Conservation (phyloP, 2,113 vertebrate genomes). For the Gorsachius goisagi region DNA sequence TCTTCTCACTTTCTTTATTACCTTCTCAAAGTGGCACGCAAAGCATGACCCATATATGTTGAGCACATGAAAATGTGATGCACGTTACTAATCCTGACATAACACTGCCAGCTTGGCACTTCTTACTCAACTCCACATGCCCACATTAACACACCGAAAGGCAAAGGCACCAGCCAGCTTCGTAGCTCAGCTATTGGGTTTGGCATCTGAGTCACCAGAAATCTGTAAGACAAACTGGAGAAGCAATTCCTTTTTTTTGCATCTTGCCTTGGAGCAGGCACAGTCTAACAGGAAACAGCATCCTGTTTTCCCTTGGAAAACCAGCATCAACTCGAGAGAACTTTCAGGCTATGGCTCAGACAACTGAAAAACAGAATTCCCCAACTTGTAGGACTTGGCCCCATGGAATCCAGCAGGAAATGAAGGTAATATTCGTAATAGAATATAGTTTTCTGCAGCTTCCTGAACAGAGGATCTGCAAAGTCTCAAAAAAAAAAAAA, state of each 20-base stretch:
- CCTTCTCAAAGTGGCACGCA: neutral
- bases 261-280: slow-evolving; percentile 49
- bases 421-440: neutral
- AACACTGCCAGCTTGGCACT: slow-evolving; percentile 58
- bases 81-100: slow-evolving; percentile 52
- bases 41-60: slow-evolving; percentile 4
- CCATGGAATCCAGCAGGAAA: neutral
- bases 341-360: neutral
- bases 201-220: slow-evolving; percentile 59
- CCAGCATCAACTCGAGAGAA: neutral
- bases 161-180: slow-evolving; percentile 61
- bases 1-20: slow-evolving; percentile 6
- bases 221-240: slow-evolving; percentile 33
- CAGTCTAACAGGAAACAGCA: slow-evolving; percentile 30
- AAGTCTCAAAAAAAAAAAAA: neutral
- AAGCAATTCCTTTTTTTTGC: slow-evolving; percentile 35
- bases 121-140: slow-evolving; percentile 1
- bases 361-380: neutral
- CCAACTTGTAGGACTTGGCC: neutral
- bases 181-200: slow-evolving; percentile 49
- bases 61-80: slow-evolving; percentile 46
- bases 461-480: neutral
- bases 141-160: slow-evolving; percentile 54
- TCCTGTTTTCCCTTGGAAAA: slow-evolving; percentile 46
- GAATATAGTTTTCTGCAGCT: neutral